These are phyloP conservation scores for Toxotes jaculatrix DNA, from an alignment of 2,113 vertebrate species.

Conservation along the genomic window DNA sequence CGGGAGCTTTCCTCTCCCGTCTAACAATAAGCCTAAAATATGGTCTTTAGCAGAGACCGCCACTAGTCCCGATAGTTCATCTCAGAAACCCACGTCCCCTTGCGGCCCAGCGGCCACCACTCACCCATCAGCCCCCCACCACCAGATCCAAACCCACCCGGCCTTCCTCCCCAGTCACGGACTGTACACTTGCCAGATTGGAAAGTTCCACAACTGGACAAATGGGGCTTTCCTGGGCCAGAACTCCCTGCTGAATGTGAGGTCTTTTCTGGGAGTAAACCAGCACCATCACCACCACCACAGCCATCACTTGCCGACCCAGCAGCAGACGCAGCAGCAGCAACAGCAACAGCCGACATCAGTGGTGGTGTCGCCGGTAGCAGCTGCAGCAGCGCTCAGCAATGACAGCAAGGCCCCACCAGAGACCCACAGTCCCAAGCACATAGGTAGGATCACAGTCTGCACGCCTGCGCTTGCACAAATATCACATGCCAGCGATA, in stretches of 20 bases:
- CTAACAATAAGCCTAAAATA: conserved; percentile 97
- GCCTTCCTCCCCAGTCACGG: conserved; percentile 97
- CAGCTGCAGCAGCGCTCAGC: conserved; percentile 85
- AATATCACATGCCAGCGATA: neutral
- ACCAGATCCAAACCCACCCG: conserved; percentile 91
- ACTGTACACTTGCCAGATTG: conserved; percentile 99
- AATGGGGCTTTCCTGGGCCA: conserved; percentile 96
- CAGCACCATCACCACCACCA: conserved; percentile 88
- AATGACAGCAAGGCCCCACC: conserved; percentile 88
- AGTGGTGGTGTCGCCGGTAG: conserved; percentile 86
- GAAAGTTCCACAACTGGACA: conserved; percentile 99
- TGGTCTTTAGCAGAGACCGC: conserved; percentile 99
- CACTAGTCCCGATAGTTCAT: conserved; percentile 92
- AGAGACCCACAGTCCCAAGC: conserved; percentile 92
- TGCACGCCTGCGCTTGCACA: neutral
- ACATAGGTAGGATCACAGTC: conserved; percentile 89
- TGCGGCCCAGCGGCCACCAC: conserved; percentile 85
- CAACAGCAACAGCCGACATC: conserved; percentile 83
- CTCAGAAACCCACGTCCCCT: conserved; percentile 89
- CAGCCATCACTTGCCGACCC: conserved; percentile 81
- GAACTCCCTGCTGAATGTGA: conserved; percentile 95
- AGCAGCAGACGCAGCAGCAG: conserved; percentile 82
- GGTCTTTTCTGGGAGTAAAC: conserved; percentile 96
- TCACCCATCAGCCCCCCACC: conserved; percentile 82
- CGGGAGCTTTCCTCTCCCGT: conserved; percentile 88